Conservation (phyloP, 92 coral and sea anemone genomes). For the Phymanthus crucifer region DNA sequence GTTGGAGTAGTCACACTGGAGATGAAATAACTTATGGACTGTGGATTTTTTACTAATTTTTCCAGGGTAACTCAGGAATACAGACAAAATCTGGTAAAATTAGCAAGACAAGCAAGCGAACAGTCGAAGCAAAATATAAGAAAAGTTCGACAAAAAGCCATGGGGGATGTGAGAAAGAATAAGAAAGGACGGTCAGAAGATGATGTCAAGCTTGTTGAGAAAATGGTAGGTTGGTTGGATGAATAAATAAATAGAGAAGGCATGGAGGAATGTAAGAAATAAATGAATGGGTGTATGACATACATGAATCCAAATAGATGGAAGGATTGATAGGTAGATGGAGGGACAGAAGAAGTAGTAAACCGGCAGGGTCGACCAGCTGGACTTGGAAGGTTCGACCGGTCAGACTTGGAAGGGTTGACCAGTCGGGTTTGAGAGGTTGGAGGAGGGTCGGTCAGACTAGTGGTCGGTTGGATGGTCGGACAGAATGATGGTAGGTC, state of each 20-base stretch:
- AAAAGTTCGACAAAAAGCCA: constrained; percentile 86
- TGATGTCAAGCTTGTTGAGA: constrained; percentile 79
- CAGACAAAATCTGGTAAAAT: constrained; percentile 77
- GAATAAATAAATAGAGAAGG: neutral
- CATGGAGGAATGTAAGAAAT: neutral
- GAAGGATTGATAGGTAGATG: neutral
- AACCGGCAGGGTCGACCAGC: too few species aligned
- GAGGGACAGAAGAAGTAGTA: neutral
- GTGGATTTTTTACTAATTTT: neutral
- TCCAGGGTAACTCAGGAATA: constrained; percentile 88
- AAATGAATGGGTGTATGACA: neutral
- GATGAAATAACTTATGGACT: too few species aligned
- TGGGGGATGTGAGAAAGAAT: constrained; percentile 84
- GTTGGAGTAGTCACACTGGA: too few species aligned
- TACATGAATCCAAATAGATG: too few species aligned
- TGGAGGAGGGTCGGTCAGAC: too few species aligned
- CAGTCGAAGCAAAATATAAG: constrained; percentile 81
- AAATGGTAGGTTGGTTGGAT: constrained; percentile 59
- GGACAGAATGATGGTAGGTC: neutral
- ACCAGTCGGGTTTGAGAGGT: too few species aligned
- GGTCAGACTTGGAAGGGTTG: too few species aligned
- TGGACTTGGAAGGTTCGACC: too few species aligned
- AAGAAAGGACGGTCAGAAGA: constrained; percentile 89
- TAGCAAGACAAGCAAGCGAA: constrained; percentile 80
- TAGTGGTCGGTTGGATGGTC: too few species aligned